Evolutionary conservation across 2,888 invertebrate genomes (phyloP).

Genomic region (Agelastica alni): DNA sequence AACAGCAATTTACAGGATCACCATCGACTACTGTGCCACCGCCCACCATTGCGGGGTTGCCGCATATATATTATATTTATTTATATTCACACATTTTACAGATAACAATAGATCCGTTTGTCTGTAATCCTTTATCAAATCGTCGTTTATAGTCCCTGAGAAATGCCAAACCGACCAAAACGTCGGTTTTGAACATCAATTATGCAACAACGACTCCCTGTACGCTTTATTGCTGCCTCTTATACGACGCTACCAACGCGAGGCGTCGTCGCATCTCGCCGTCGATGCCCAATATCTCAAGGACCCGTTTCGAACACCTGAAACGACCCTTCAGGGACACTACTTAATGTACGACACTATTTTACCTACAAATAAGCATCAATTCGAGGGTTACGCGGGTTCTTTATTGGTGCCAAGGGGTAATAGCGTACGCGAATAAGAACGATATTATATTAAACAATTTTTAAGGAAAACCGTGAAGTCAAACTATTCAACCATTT

Average conservation of each 20-base stretch:
- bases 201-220: slow-evolving; percentile 21
- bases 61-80: too few species aligned
- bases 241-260: slow-evolving; percentile 3
- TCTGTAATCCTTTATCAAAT: slow-evolving; percentile 15
- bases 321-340: slow-evolving; percentile 10
- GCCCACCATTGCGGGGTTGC: too few species aligned
- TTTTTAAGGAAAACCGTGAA: too few species aligned
- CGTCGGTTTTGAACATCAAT: slow-evolving; percentile 21
- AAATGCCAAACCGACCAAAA: slow-evolving; percentile 16
- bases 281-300: slow-evolving; percentile 13
- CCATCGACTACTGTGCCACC: too few species aligned
- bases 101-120: too few species aligned
- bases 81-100: too few species aligned
- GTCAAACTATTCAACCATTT: too few species aligned
- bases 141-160: slow-evolving; percentile 21
- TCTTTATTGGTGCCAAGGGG: slow-evolving; percentile 12
- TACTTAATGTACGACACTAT: slow-evolving; percentile 16
- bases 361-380: slow-evolving; percentile 22
- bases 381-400: slow-evolving; percentile 14
- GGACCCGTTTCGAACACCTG: slow-evolving; percentile 6
- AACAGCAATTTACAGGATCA: too few species aligned
- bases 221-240: slow-evolving; percentile 10
- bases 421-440: too few species aligned
- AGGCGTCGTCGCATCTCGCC: slow-evolving; percentile 4
- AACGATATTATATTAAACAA: too few species aligned